Evolutionary conservation across 2,113 vertebrate genomes (phyloP), one percentile per base, ranked within the genome.

Genomic region (Phylloscopus trochilus): DNA sequence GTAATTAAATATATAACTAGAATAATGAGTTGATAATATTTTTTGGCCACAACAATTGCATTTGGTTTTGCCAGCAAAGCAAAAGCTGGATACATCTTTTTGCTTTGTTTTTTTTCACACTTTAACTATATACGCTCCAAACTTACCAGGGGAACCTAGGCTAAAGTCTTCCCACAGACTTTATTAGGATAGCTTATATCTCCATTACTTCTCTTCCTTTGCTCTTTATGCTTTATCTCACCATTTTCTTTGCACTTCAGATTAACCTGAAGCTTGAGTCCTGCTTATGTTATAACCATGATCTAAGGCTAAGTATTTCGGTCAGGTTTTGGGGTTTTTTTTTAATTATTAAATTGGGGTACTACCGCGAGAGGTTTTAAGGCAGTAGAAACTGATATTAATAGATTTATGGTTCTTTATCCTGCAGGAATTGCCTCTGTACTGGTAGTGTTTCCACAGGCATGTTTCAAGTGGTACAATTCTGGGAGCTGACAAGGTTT

Each of bases 401-500:
- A 74, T 28, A 59, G 58, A 46, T 52, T 85, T 68, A 69, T 33
- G 8, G 5, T 13, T 55, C 41, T 80, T 80, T 90, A 83, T 80
- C 51, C 26, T 80, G 53, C 26, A 88, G 72, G 58, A 93, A 60
- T 66, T 76, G 20, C n/a, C 18, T 90, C 59, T 52, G 5, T 14
- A 66, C 82, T 69, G 41, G 78, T 91, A 62, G 11, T 37, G 46
- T 51, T 92, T 83, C 59, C 80, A 66, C 37, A 62, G 39, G 33
- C 44, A 20, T 30, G 53, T 79, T 93, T 93, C 75, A 62, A 80
- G 90, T 27, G 67, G 80, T 51, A 43, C 26, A 77, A 2, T 70
- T 89, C 73, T 33, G 46, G 77, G 35, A 94, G 67, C 41, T 92
- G 93, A 88, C 92, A 88, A 69, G 82, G 75, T 51, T 90, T 93